Evolutionary conservation across 2,888 invertebrate species (phyloP), one percentile per base, ranked within the genome.

Genomic region (Leucophora obtusa): DNA sequence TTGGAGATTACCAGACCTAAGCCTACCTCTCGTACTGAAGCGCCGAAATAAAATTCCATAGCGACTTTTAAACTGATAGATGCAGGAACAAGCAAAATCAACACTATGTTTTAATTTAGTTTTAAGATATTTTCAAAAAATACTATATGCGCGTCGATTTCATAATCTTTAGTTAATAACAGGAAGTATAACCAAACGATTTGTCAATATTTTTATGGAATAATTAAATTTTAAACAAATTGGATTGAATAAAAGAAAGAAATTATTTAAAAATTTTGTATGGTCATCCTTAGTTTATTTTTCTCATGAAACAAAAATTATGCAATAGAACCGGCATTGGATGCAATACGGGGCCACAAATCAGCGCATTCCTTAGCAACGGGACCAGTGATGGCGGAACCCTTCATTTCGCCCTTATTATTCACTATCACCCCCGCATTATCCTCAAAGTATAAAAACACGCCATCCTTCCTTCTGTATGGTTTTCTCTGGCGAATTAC

Each of bases 321-420:
- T 89, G 98, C 98, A 92, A 99, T 99, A 89, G 98, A 98, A 92
- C 98, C 97, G 82, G 99, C 98, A 91, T 99, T 99, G 70, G 98
- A 98, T 76, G 99, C 99, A 91, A 99, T 99, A 93, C 99, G 97
- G 84, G 99, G 99, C 99, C 99, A 99, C 85, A 99, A 93, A 91
- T 99, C 99, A 71, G 99, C 99, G 92, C 99, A 99, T 92, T 99
- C 99, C 92, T 99, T 99, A 33, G 99, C 98, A 35, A 99, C 99
- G 70, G 99, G 99, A 84, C 99, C 99, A 63, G 99, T 99, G 89
- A 99, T 99, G 82, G 99, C 99, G 17, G 99, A 99, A 79, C 98
- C 99, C 92, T 99, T 99, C 99, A 99, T 99, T 93, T 99, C 99
- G 82, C 99, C 99, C 91, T 99, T 99, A 91, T 98, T 98, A 91